phyloP scores from a whole-genome alignment of 1,140 invertebrate species.

The Copidosoma floridanum region DNA sequence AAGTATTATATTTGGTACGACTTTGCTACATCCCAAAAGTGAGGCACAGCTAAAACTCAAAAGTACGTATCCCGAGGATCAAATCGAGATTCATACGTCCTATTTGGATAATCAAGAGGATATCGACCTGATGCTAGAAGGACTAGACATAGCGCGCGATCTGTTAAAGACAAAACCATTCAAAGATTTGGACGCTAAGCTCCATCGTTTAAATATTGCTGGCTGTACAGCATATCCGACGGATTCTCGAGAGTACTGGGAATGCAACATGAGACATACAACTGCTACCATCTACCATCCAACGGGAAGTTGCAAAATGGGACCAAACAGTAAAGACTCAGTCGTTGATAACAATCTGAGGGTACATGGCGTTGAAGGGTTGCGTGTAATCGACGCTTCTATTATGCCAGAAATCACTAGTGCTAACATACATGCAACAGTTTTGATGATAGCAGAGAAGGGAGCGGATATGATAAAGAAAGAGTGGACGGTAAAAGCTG shows the following conservation, averaged over 20 bases:
- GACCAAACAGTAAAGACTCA: constrained; percentile 54
- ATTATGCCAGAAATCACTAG: constrained; percentile 75
- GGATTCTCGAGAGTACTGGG: constrained; percentile 55
- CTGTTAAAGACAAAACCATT: constrained; percentile 37
- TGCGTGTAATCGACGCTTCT: constrained; percentile 75
- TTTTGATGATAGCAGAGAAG: constrained; percentile 89
- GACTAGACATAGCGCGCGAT: constrained; percentile 27
- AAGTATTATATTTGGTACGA: constrained; percentile 37
- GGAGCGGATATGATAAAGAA: constrained; percentile 81
- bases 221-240: constrained; percentile 34
- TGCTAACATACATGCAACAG: constrained; percentile 78
- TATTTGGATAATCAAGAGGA: constrained; percentile 62
- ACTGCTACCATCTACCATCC: constrained; percentile 54
- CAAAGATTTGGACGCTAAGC: constrained; percentile 34
- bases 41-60: constrained; percentile 58
- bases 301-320: constrained; percentile 60
- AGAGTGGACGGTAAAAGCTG: constrained; percentile 59
- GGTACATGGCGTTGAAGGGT: constrained; percentile 68
- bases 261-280: constrained; percentile 54
- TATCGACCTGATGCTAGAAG: constrained; percentile 43
- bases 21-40: constrained; percentile 59
- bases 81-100: constrained; percentile 70
- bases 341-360: constrained; percentile 75
- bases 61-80: constrained; percentile 61
- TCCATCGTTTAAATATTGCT: constrained; percentile 20